phyloP scores from a whole-genome alignment of 2,113 vertebrate species.

The Phrynosoma blainvillii region DNA sequence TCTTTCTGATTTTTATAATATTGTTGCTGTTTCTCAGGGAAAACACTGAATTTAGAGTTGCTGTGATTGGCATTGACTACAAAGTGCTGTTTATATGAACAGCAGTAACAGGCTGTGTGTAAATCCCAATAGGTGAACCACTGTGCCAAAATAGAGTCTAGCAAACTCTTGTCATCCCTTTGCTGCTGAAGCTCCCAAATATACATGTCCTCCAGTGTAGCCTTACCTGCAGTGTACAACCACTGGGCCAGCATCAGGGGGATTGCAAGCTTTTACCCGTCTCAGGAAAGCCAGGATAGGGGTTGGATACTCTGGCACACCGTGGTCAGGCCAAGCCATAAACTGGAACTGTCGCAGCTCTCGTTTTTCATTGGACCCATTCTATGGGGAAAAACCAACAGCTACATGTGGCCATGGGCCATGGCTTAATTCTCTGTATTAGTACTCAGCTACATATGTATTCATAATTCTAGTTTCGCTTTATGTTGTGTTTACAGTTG shows the following conservation, averaged over 20 bases:
- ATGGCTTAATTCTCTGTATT: neutral
- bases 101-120: neutral
- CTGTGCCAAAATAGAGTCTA: neutral
- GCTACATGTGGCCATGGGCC: neutral
- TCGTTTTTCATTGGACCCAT: slow-evolving; percentile 93
- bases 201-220: neutral
- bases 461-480: neutral
- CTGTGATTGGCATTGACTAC: neutral
- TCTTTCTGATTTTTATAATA: slow-evolving; percentile 16
- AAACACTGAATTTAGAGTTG: slow-evolving; percentile 31
- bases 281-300: slow-evolving; percentile 92
- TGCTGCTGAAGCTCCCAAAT: neutral
- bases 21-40: slow-evolving; percentile 40
- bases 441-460: neutral
- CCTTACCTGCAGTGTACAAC: slow-evolving; percentile 96
- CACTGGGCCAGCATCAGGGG: slow-evolving; percentile 91
- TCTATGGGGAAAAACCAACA: slow-evolving; percentile 76
- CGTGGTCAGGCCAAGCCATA: slow-evolving; percentile 96
- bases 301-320: slow-evolving; percentile 95
- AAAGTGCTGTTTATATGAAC: slow-evolving; percentile 26
- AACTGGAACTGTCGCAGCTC: slow-evolving; percentile 98
- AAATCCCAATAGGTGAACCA: neutral
- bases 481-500: neutral
- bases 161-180: neutral
- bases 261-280: slow-evolving; percentile 91